phyloP scores from a whole-genome alignment of 1,140 invertebrate species.

The Archivesica marissinica region DNA sequence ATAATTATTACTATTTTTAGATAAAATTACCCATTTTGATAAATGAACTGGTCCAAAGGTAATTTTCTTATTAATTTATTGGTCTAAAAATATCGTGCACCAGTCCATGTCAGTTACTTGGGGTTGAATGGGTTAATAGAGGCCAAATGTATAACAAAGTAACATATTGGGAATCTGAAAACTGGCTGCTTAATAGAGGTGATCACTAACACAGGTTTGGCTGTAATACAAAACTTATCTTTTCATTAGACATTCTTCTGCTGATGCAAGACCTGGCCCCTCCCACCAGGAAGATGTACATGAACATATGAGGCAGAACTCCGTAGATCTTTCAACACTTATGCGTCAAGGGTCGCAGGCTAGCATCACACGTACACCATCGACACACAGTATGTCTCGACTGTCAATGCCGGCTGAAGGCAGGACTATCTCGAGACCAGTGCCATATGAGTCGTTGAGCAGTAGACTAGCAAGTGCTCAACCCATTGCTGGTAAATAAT shows the following conservation, averaged over 20 bases:
- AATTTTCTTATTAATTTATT: too few relatives aligned
- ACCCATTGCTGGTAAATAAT: not conserved
- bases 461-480: slow-evolving; percentile 38
- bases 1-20: too few relatives aligned
- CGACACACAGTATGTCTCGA: slow-evolving; percentile 48
- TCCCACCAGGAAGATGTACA: slow-evolving; percentile 43
- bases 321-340: slow-evolving; percentile 54
- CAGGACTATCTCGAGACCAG: slow-evolving; percentile 49
- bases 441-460: slow-evolving; percentile 54
- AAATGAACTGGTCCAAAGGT: too few relatives aligned
- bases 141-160: too few relatives aligned
- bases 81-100: too few relatives aligned
- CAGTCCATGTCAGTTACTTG: too few relatives aligned
- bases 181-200: too few relatives aligned
- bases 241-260: slow-evolving; percentile 62
- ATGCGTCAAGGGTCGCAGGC: not conserved
- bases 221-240: too few relatives aligned
- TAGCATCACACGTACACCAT: slow-evolving; percentile 31
- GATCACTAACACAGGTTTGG: too few relatives aligned
- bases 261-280: slow-evolving; percentile 53
- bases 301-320: slow-evolving; percentile 58
- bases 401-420: slow-evolving; percentile 14
- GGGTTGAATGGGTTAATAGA: too few relatives aligned
- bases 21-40: too few relatives aligned
- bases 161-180: too few relatives aligned